Evolutionary conservation across 2,888 invertebrate genomes (phyloP).

Genomic region (Drosophila recens): DNA sequence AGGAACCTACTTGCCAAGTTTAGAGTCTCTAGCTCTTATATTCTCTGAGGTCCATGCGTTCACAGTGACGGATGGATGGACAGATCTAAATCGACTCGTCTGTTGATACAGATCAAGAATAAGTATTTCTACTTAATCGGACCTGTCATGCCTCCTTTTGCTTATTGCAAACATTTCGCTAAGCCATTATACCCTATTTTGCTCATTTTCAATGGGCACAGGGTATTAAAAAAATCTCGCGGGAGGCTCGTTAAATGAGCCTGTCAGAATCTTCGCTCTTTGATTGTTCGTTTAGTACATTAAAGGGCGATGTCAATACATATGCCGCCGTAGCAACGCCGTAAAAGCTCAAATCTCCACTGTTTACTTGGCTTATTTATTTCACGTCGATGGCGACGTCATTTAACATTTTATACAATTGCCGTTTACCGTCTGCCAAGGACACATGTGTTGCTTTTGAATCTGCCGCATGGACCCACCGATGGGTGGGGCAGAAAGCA

Average conservation of each 20-base stretch:
- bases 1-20: no score
- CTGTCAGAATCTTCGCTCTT: constrained; percentile 60
- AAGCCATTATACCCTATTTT: no score
- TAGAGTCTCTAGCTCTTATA: no score
- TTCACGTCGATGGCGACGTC: constrained; percentile 61
- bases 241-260: constrained; percentile 68
- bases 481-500: background rate
- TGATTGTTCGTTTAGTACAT: constrained; percentile 4
- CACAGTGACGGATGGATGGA: no score
- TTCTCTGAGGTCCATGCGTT: no score
- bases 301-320: constrained; percentile 37
- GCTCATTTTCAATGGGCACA: no score
- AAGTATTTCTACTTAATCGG: no score
- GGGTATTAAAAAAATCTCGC: background rate
- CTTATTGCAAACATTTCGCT: no score
- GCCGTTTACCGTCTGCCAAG: constrained; percentile 55
- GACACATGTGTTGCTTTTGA: constrained; percentile 54
- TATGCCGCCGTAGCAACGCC: constrained; percentile 3
- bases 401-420: constrained; percentile 73
- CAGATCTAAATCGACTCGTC: no score
- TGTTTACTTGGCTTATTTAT: constrained; percentile 78
- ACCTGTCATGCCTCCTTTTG: no score
- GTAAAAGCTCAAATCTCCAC: constrained; percentile 16
- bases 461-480: background rate
- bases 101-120: no score